Base-by-base conservation (phyloP, 1,140 invertebrate species). In the Nasonia giraulti region DNA sequence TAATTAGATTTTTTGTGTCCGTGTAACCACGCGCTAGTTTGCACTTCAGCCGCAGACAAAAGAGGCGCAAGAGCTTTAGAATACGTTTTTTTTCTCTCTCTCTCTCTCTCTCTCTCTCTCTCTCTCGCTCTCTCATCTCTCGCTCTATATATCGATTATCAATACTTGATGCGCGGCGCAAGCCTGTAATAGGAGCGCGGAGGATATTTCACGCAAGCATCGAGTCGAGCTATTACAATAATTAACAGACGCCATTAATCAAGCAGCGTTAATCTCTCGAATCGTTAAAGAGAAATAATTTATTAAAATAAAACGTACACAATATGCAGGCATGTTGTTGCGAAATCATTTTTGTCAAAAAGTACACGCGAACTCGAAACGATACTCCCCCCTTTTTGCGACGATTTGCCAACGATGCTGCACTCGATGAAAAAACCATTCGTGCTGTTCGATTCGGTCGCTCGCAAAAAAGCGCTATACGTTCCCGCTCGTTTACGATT, bases 401-500 rank as follows among this genome's bases (percentile, higher is more conserved):
- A n/a, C 6, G 55, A 62, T 27, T 27, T 27, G 27, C 27, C 27
- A 27, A 27, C 27, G 27, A 27, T 27, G 27, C 27, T 62, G 55
- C 55, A 62, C 55, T 20, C 55, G 55, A 62, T 62, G 55, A 62
- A 62, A 55, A 62, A 62, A 44, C 14, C n/a, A 20, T n/a, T 5
- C 4, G 55, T 62, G 14, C n/a, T 62, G 20, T n/a, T 62, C 55
- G 20, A 62, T 62, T 62, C 55, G 17, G 17, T 7, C 5, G 55
- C 55, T 3, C 6, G 31, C 5, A 73, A 73, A 74, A 74, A 74
- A 74, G 12, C 31, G 7, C 2, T 37, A 74, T 62, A 27, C 12
- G 69, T 23, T n/a, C 31, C 74, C 14, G 33, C 74, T 77, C 11
- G 69, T 77, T 83, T 83, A 83, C 82, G 82, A 77, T 76, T 14